Percentiles rank a stretch among this genome's conserved stretches.
Evolutionary conservation across 1,140 invertebrate genomes (phyloP).

Genomic region (Hycleus phaleratus): DNA sequence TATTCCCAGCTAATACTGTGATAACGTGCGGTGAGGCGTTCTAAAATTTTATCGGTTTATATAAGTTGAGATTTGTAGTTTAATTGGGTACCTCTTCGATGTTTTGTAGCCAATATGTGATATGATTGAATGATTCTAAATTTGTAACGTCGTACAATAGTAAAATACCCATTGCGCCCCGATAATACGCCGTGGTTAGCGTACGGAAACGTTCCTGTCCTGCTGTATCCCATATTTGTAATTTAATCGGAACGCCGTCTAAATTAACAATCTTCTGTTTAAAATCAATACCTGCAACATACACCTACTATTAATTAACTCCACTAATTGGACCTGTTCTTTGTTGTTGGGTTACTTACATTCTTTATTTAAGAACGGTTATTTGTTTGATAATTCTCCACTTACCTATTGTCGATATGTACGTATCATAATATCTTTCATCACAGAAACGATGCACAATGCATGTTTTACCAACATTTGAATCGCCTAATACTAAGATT

Average conservation of each 20-base stretch:
- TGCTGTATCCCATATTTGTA: conserved; percentile 81
- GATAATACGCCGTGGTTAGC: conserved; percentile 78
- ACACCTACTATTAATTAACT: neutral
- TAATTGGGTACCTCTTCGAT: conserved; percentile 62
- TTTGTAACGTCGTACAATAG: conserved; percentile 83
- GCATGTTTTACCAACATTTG: conserved; percentile 88
- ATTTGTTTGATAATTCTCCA: conserved; percentile 14
- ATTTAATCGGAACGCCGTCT: conserved; percentile 75
- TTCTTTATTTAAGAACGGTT: neutral
- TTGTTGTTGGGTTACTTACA: neutral
- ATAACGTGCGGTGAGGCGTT: conserved; percentile 80
- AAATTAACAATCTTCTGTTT: conserved; percentile 85
- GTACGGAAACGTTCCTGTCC: conserved; percentile 71
- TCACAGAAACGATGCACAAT: conserved; percentile 86
- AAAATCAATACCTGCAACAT: conserved; percentile 67
- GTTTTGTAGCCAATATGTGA: conserved; percentile 79
- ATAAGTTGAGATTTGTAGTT: no score
- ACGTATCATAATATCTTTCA: conserved; percentile 83
- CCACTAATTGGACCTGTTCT: neutral
- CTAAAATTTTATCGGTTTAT: conserved; percentile 42
- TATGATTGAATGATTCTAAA: conserved; percentile 77
- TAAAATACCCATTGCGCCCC: conserved; percentile 80
- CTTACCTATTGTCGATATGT: conserved; percentile 88
- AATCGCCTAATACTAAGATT: conserved; percentile 80
- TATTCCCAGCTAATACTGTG: conserved; percentile 76